Evolutionary conservation across 2,888 invertebrate species (phyloP), one percentile per base, ranked within the genome.

Genomic region (Drosophila nr. medialis): DNA sequence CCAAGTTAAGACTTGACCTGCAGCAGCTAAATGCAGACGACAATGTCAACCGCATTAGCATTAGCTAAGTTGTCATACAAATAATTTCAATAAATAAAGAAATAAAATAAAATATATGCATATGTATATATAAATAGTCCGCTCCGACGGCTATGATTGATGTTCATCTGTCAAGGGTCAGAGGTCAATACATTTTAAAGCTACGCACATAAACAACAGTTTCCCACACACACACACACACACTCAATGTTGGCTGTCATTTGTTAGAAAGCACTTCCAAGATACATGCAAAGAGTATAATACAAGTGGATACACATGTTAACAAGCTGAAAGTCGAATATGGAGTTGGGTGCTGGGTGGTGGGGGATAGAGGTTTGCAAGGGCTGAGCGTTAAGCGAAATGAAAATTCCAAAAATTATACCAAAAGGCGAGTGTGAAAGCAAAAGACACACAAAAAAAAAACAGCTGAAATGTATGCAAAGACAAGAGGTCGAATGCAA

Each of bases 341-440:
- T 45, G 24, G 2, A 45, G 15, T 24, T 24, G 45, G 24, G 36
- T 7, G 36, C 2, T 36, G 15, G 36, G 36, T 7, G 45, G 21
- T 4, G 2, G 21, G 30, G 8, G 29, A 2, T 15, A 21, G n/a
- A 64, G 60, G 34, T 38, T 50, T 10, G 42, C 7, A 29, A 18
- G 45, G 48, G 21, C 34, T 32, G 40, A 50, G 65, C 51, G 64
- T 66, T 65, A 69, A 75, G 73, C 73, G 58, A 66, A 72, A 86
- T 68, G 84, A 75, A 86, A 86, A 83, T 68, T 72, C 84, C 87
- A 67, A 84, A 89, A 87, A 84, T 84, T 81, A 89, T 84, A 73
- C 60, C 60, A 48, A 64, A 56, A 73, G 54, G 53, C 65, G n/a
- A 64, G 45, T 48, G n/a, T 29, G 15, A 72, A 54, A 59, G 45